phyloP scores from a whole-genome alignment of 2,888 invertebrate genomes.

The Platycnemis pennipes region DNA sequence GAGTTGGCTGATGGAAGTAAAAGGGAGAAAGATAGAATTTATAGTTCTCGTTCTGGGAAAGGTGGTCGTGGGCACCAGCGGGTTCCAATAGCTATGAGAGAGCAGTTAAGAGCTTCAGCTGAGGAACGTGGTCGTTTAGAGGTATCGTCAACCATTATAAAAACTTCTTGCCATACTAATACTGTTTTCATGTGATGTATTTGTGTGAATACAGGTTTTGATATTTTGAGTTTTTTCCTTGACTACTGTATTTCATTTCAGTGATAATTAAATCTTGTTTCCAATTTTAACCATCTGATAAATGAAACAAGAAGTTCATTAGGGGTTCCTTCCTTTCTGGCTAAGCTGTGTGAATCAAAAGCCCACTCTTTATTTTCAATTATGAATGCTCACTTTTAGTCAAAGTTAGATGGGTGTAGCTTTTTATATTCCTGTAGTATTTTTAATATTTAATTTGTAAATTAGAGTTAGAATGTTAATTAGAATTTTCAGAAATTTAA shows the following conservation, averaged over 20 bases:
- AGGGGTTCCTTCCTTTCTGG: no score
- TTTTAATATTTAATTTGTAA: background rate
- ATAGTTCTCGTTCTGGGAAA: slow-evolving; percentile 65
- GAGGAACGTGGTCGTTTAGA: slow-evolving; percentile 63
- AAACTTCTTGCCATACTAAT: background rate
- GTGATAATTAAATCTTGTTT: no score
- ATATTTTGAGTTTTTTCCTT: background rate
- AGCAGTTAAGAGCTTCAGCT: slow-evolving; percentile 63
- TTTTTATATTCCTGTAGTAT: no score
- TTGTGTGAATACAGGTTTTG: background rate
- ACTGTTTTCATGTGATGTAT: background rate
- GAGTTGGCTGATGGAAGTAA: slow-evolving; percentile 62
- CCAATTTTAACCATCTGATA: no score
- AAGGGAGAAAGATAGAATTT: slow-evolving; percentile 66
- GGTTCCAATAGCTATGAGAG: slow-evolving; percentile 60
- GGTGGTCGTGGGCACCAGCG: slow-evolving; percentile 54
- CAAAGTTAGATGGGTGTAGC: no score
- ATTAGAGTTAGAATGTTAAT: background rate
- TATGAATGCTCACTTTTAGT: no score
- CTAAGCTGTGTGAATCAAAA: no score
- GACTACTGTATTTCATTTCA: background rate
- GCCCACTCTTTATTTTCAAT: no score
- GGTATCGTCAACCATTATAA: slow-evolving; percentile 54
- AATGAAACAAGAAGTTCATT: no score
- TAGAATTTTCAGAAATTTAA: background rate